Evolutionary conservation across 2,797 vertebrate species (phyloP), one percentile per base, ranked within the genome.

Genomic region (Eulemur mongoz): DNA sequence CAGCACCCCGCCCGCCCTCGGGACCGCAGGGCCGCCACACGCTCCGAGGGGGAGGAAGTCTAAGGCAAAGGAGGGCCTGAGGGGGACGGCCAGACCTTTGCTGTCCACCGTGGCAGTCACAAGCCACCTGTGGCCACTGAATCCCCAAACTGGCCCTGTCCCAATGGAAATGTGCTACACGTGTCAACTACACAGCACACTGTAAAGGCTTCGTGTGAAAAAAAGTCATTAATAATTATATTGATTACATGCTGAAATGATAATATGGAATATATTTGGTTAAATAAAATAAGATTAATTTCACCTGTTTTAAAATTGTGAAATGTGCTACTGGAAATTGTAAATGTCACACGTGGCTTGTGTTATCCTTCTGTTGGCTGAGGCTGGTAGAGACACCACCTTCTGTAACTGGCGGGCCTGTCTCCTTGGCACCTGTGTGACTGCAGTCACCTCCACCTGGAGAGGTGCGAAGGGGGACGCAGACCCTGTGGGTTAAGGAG

Each of bases 81-180:
- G 4, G 20, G 4, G 15, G 7, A 4, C 5, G 0, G 38, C 30
- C 54, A 43, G 40, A n/a, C 52, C 25, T 2, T 7, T 20, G 14
- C 30, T 48, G 65, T 45, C 50, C 52, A 20, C 32, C 7, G 12
- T 20, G 7, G 57, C 22, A 5, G 5, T 27, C 23, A 8, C 3
- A 12, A 84, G 59, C 61, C 72, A 48, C 35, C 25, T 45, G 35
- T 5, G 13, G 38, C 79, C 84, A 30, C 65, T 8, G 2, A 61
- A 22, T 40, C 1, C 72, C 25, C 17, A 63, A 8, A 3, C 3
- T 3, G 70, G 18, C 43, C 87, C 23, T 10, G 65, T 65, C 73
- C 20, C 17, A 18, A 5, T 4, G 6, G 14, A 40, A 40, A 15
- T 11, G 84, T 38, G 45, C 69, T 6, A 2, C 17, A 30, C 2